Evolutionary conservation across 2,797 vertebrate genomes (phyloP).

Genomic region (Centroberyx gerrardi): DNA sequence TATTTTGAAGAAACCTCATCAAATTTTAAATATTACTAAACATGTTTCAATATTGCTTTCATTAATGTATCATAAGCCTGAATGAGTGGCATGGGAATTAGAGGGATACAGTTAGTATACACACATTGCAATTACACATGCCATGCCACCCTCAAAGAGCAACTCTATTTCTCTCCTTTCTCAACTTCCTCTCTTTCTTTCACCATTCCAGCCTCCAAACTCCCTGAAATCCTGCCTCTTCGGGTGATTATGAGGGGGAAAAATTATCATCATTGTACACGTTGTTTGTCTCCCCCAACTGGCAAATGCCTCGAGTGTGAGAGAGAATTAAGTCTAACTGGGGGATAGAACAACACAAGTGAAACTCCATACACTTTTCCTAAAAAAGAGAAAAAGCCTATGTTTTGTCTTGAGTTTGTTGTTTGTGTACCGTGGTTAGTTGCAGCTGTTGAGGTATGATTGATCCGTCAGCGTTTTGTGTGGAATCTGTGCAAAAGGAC

Average conservation of each 20-base stretch:
- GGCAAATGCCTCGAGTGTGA: constrained; percentile 3
- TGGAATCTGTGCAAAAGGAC: too few species aligned
- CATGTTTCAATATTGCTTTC: constrained; percentile 5
- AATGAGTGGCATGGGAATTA: not conserved
- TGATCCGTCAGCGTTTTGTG: too few species aligned
- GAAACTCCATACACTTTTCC: not conserved
- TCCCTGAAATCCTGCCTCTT: not conserved
- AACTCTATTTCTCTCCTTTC: not conserved
- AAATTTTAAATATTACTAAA: not conserved
- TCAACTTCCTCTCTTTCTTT: not conserved
- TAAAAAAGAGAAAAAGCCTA: not conserved
- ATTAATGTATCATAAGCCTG: constrained; percentile 1
- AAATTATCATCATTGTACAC: not conserved
- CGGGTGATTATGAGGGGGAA: not conserved
- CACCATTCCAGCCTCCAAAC: not conserved
- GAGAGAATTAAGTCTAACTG: not conserved
- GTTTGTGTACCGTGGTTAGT: not conserved
- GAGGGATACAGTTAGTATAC: not conserved
- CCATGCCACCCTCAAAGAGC: not conserved
- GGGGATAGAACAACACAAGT: not conserved
- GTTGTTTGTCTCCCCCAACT: constrained; percentile 32
- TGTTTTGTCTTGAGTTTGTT: not conserved
- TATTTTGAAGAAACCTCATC: not conserved
- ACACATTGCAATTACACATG: constrained; percentile 1
- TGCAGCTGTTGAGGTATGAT: not conserved